Evolutionary conservation across 53 echinoderm and acorn worm species (phyloP).

Genomic region (Pentamera pediparva): DNA sequence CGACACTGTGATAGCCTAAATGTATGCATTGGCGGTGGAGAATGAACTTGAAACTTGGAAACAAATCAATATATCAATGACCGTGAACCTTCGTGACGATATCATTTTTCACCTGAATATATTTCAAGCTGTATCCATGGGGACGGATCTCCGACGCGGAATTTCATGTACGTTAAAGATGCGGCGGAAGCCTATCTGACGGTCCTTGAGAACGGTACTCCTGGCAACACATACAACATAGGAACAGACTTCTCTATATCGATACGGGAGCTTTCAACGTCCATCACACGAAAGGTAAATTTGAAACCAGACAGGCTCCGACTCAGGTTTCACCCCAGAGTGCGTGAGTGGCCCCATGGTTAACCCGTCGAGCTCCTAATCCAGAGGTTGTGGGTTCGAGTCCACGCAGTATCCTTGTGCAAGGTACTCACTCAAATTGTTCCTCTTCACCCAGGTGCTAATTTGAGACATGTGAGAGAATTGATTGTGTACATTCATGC

Average conservation of each 20-base stretch:
- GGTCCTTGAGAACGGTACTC: conserved; percentile 32
- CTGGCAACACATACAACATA: conserved; percentile 51
- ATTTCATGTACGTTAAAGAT: conserved; percentile 53
- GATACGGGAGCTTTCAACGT: conserved; percentile 27
- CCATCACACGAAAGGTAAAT: conserved; percentile 30
- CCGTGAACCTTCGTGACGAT: too few relatives aligned
- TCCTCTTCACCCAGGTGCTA: too few relatives aligned
- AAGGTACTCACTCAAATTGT: too few relatives aligned
- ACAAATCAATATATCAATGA: too few relatives aligned
- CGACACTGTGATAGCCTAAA: neutral
- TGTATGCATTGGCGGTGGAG: neutral
- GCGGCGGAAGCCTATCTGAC: conserved; percentile 51
- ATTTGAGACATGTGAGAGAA: too few relatives aligned
- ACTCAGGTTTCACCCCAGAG: too few relatives aligned
- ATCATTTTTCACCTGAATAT: neutral
- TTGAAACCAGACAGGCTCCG: too few relatives aligned
- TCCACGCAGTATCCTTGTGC: too few relatives aligned
- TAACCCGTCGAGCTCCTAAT: neutral
- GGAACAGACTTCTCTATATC: conserved; percentile 50
- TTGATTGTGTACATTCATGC: too few relatives aligned
- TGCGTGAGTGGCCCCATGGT: too few relatives aligned
- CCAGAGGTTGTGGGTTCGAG: too few relatives aligned
- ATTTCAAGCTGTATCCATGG: conserved; percentile 49
- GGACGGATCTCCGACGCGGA: conserved; percentile 42
- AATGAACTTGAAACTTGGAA: too few relatives aligned